Evolutionary conservation across 2,797 vertebrate genomes (phyloP), one percentile per base, ranked within the genome.

Genomic region (Myripristis jacobus): DNA sequence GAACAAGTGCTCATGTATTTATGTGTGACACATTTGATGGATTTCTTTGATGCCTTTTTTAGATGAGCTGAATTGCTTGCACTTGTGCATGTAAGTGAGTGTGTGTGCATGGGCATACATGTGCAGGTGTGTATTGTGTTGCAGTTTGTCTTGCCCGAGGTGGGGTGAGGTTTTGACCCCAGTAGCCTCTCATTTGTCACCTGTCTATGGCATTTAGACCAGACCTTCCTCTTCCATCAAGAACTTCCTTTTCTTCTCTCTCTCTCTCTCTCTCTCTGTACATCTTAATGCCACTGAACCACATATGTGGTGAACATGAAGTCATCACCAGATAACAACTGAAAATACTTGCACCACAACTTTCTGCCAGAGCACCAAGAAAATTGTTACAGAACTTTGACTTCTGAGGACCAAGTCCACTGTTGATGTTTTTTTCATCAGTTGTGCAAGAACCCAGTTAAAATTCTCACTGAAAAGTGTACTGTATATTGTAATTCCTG

Each of bases 131-230:
- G 66, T 66, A 50, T 77, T 72, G 66, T 70, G 71, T 43, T 70
- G 54, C 13, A 44, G 41, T 70, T 81, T 72, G 67, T 69, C 85
- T 85, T 72, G 74, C 76, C 67, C 1, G 55, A 79, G 75, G 78
- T 53, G 67, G 72, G 72, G 75, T 79, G 53, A 86, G 77, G 74
- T 77, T 83, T 82, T 90, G 87, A 92, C 83, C 85, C 78, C 72
- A 73, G 70, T 59, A 65, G 77, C 86, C 82, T 88, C 74, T 84
- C 86, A 92, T 92, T 93, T 92, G 81, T 94, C 87, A 91, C 85
- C 81, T 92, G 87, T 91, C 87, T 79, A 81, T 73, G 72, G 80
- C 52, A 77, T 87, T 85, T 73, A 86, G 77, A 80, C 61, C 84
- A 83, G 76, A 70, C 77, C 82, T 85, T 89, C 81, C 78, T 87